Conservation (phyloP, 2,797 vertebrate species). For the Brachyrhaphis roseni region DNA sequence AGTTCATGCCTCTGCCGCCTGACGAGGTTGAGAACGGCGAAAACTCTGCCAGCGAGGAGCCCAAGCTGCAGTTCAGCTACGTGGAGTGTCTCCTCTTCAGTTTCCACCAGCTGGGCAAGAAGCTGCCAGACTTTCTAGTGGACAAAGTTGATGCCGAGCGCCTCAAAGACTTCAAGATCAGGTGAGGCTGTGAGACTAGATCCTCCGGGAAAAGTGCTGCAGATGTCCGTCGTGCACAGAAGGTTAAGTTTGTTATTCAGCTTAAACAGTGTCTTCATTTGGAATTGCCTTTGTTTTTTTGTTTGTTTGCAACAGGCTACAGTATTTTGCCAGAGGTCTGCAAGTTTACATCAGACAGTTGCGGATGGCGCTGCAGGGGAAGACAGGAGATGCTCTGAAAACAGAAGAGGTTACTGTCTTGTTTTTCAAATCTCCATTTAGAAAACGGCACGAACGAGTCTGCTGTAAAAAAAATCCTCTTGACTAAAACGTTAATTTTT, state of each 20-base stretch:
- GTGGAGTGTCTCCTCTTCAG: conserved; percentile 95
- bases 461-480: neutral
- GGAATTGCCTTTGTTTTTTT: neutral
- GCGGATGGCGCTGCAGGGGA: conserved; percentile 94
- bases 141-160: conserved; percentile 94
- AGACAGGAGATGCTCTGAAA: conserved; percentile 96
- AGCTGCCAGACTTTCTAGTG: conserved; percentile 95
- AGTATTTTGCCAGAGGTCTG: conserved; percentile 96
- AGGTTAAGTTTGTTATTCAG: neutral
- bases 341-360: conserved; percentile 98
- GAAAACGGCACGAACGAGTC: neutral
- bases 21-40: conserved; percentile 97
- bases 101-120: conserved; percentile 97
- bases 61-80: conserved; percentile 97
- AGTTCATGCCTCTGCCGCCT: conserved; percentile 97
- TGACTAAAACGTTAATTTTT: conserved; percentile 10
- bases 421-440: neutral
- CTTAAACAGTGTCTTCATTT: neutral
- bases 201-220: neutral
- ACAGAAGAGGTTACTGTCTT: conserved; percentile 89
- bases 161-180: conserved; percentile 98
- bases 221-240: neutral
- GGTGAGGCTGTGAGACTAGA: conserved; percentile 69
- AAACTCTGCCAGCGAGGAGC: conserved; percentile 90
- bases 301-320: conserved; percentile 82